Percentiles rank a stretch among this genome's conserved stretches.
Evolutionary conservation across 2,888 invertebrate genomes (phyloP).

Genomic region (Blastobasis lacticolella): DNA sequence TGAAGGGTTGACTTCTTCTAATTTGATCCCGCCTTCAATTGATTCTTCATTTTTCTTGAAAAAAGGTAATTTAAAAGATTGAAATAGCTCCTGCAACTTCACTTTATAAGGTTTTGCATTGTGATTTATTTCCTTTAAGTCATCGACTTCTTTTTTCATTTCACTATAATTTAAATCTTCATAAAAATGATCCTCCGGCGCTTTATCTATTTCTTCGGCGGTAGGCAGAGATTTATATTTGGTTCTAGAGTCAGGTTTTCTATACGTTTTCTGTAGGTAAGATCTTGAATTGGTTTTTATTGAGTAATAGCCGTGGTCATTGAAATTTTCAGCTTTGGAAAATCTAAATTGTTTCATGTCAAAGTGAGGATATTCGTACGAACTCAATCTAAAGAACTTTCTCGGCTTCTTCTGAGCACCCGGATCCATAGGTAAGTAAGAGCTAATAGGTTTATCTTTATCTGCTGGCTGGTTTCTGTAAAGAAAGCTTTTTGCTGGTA

Average conservation of each 20-base stretch:
- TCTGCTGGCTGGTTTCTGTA: slow-evolving; percentile 47
- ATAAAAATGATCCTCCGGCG: slow-evolving; percentile 58
- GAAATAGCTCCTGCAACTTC: slow-evolving; percentile 57
- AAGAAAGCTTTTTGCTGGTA: slow-evolving; percentile 61
- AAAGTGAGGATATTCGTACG: slow-evolving; percentile 58
- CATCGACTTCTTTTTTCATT: slow-evolving; percentile 24
- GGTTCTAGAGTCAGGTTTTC: slow-evolving; percentile 37
- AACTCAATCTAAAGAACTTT: slow-evolving; percentile 51
- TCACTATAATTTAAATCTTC: slow-evolving; percentile 62
- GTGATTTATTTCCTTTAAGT: slow-evolving; percentile 4
- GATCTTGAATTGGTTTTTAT: slow-evolving; percentile 48
- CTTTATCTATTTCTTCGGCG: slow-evolving; percentile 37
- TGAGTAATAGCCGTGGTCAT: slow-evolving; percentile 59
- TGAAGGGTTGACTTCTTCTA: slow-evolving; percentile 22
- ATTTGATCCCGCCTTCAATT: slow-evolving; percentile 18
- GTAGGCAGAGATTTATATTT: slow-evolving; percentile 51
- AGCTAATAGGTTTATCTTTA: slow-evolving; percentile 35
- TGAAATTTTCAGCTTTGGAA: slow-evolving; percentile 39
- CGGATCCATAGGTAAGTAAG: slow-evolving; percentile 62
- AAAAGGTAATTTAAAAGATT: slow-evolving; percentile 56
- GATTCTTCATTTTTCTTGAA: slow-evolving; percentile 41
- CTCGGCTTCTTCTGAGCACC: slow-evolving; percentile 37
- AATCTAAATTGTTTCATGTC: slow-evolving; percentile 40
- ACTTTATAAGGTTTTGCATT: slow-evolving; percentile 45
- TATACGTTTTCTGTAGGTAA: slow-evolving; percentile 37